phyloP scores from a whole-genome alignment of 2,113 vertebrate species.

The Malurus cyaneus region DNA sequence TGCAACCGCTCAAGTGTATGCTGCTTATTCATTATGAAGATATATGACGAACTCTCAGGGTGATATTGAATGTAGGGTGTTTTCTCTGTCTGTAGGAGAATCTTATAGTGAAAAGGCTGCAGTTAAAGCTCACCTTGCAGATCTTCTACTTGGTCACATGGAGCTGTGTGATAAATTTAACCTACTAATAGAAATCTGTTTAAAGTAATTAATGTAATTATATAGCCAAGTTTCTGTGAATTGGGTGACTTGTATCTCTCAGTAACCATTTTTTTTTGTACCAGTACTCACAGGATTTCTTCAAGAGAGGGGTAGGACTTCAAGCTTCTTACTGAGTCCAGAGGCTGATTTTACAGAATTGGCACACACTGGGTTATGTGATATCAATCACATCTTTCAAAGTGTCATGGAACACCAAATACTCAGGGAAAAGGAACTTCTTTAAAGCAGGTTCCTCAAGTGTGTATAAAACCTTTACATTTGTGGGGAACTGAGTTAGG shows the following conservation, averaged over 20 bases:
- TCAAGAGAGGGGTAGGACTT: neutral
- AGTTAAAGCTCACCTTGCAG: neutral
- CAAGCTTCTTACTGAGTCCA: neutral
- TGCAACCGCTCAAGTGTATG: neutral
- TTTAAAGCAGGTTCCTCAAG: neutral
- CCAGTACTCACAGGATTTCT: neutral
- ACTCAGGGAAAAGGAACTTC: neutral
- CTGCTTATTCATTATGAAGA: neutral
- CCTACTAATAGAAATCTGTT: neutral
- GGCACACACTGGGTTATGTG: neutral
- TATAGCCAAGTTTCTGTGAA: neutral
- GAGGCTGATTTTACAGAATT: neutral
- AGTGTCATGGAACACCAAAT: neutral
- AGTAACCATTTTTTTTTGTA: neutral
- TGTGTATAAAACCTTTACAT: neutral
- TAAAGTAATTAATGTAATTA: neutral
- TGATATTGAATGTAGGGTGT: neutral
- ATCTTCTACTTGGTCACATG: neutral
- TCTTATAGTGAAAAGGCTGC: neutral
- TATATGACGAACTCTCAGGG: neutral
- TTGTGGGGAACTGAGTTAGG: neutral
- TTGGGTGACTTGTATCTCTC: neutral
- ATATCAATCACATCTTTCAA: accelerated
- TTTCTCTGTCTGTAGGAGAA: neutral
- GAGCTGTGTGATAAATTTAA: neutral